A percentile compares a stretch with the other conserved stretches of the same genome.
phyloP scores from a whole-genome alignment of 2,888 invertebrate genomes.

The Clistopyga incitator region DNA sequence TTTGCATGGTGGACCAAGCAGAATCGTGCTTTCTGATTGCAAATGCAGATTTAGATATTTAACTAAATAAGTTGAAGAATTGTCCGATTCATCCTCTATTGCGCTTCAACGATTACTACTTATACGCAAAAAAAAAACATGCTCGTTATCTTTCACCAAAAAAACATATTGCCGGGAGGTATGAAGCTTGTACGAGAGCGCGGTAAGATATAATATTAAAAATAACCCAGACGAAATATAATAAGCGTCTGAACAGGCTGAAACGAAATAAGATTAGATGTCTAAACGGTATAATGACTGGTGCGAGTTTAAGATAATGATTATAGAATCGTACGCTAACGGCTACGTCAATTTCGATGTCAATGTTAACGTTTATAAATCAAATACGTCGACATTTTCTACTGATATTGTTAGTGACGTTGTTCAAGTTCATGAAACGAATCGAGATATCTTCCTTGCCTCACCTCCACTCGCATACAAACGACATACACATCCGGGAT shows the following conservation, averaged over 20 bases:
- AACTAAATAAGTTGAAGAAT: conserved; percentile 19
- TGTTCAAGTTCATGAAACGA: conserved; percentile 36
- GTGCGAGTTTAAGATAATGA: conserved; percentile 36
- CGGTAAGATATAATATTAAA: conserved; percentile 36
- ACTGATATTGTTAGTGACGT: conserved; percentile 72
- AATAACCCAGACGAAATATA: conserved; percentile 4
- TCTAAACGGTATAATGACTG: conserved; percentile 45
- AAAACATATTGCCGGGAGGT: conserved; percentile 39
- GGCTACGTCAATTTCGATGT: conserved; percentile 79
- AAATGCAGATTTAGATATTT: conserved; percentile 29
- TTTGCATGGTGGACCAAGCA: conserved; percentile 67
- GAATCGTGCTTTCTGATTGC: conserved; percentile 44
- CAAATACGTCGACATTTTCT: conserved; percentile 77
- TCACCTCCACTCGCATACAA: conserved; percentile 31
- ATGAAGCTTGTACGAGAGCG: conserved; percentile 38
- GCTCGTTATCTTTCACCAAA: conserved; percentile 40
- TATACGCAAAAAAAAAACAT: not conserved
- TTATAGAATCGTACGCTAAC: conserved; percentile 70
- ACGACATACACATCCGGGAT: not conserved
- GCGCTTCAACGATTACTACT: conserved; percentile 27
- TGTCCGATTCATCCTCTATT: conserved; percentile 32
- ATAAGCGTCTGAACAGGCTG: conserved; percentile 32
- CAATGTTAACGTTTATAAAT: conserved; percentile 78
- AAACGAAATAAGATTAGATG: conserved; percentile 31
- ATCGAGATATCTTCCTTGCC: conserved; percentile 59